Conservation (phyloP, 1,140 invertebrate species). For the Sitophilus oryzae region DNA sequence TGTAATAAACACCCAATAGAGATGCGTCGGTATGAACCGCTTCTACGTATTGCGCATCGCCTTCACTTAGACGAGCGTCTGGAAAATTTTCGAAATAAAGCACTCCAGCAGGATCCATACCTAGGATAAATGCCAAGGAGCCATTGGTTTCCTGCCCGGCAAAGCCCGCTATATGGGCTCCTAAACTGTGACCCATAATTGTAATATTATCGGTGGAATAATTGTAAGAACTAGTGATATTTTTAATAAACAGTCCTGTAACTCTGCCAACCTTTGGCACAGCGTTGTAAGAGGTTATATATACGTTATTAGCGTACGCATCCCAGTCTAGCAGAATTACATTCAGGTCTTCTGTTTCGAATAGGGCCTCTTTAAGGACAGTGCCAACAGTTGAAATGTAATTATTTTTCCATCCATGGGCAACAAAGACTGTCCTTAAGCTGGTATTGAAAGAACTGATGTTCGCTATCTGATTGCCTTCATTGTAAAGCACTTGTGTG, state of each 20-base stretch:
- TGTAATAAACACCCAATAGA: slow-evolving; percentile 52
- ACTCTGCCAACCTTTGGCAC: slow-evolving; percentile 48
- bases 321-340: slow-evolving; percentile 56
- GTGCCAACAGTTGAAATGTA: slow-evolving; percentile 34
- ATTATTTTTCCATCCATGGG: slow-evolving; percentile 42
- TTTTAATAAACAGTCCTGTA: slow-evolving; percentile 49
- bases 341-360: slow-evolving; percentile 46
- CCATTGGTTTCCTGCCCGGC: slow-evolving; percentile 47
- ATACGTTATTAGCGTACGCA: slow-evolving; percentile 35
- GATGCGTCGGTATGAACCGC: slow-evolving; percentile 57
- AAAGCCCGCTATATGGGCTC: slow-evolving; percentile 60
- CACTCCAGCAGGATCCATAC: slow-evolving; percentile 3
- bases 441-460: not conserved
- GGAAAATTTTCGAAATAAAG: slow-evolving; percentile 7
- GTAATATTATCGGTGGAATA: slow-evolving; percentile 51
- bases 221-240: slow-evolving; percentile 42
- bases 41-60: slow-evolving; percentile 56
- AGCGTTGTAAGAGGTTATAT: slow-evolving; percentile 45
- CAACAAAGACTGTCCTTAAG: slow-evolving; percentile 12
- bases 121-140: slow-evolving; percentile 40
- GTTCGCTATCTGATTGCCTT: not conserved
- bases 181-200: slow-evolving; percentile 62
- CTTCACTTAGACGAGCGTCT: slow-evolving; percentile 51
- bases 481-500: not conserved
- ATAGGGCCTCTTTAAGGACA: slow-evolving; percentile 39